Percentiles rank a stretch among this genome's conserved stretches.
These are phyloP conservation scores for Harpagoxenus sublaevis DNA, from an alignment of 2,888 invertebrate genomes.

Conservation along the genomic window DNA sequence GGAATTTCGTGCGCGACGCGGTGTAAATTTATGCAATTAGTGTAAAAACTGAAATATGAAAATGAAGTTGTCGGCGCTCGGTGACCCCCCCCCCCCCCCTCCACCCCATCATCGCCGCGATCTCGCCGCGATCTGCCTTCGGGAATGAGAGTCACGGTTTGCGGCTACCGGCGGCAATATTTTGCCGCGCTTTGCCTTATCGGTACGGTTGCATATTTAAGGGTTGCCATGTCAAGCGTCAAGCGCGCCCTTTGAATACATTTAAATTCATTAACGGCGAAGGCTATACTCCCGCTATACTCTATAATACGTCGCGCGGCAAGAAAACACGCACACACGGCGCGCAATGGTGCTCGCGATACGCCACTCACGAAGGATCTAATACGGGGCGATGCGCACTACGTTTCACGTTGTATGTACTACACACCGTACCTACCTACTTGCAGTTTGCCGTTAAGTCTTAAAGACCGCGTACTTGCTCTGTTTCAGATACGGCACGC, in stretches of 20 bases:
- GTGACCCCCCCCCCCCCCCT: background rate
- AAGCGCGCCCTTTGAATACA: slow-evolving; percentile 85
- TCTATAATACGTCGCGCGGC: slow-evolving; percentile 40
- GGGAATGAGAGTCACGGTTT: slow-evolving; percentile 79
- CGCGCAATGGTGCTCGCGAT: slow-evolving; percentile 16
- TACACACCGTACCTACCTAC: background rate
- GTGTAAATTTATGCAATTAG: slow-evolving; percentile 6
- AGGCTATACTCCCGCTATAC: slow-evolving; percentile 70
- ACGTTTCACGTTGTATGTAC: background rate
- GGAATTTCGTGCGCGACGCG: background rate
- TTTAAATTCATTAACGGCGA: slow-evolving; percentile 84
- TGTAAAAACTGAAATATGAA: slow-evolving; percentile 33
- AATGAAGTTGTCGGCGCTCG: slow-evolving; percentile 29
- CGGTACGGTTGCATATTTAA: slow-evolving; percentile 84
- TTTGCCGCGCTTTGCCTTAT: slow-evolving; percentile 82
- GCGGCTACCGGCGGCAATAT: slow-evolving; percentile 78
- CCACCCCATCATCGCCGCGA: background rate
- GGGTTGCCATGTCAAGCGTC: slow-evolving; percentile 85
- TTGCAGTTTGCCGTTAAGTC: slow-evolving; percentile 22
- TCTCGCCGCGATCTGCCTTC: slow-evolving; percentile 42
- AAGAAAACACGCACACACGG: slow-evolving; percentile 14
- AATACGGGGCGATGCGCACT: slow-evolving; percentile 43
- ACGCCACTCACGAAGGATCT: background rate
- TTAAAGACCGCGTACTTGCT: slow-evolving; percentile 49
- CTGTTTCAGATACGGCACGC: slow-evolving; percentile 76